Conservation (phyloP, 2,113 vertebrate genomes). For the Tautogolabrus adspersus region DNA sequence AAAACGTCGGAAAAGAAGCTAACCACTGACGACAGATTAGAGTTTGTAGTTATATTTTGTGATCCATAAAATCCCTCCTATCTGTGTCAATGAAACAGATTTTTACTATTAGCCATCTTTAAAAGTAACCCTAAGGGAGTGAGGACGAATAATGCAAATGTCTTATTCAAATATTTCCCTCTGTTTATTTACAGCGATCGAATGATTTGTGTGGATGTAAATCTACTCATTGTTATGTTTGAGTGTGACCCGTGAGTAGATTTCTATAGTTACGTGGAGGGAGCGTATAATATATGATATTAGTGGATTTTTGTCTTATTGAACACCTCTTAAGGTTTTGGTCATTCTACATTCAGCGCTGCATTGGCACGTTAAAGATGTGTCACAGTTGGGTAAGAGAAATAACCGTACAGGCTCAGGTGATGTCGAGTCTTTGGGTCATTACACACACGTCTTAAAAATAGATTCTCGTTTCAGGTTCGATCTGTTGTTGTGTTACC, state of each 20-base stretch:
- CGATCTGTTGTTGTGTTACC: constrained; percentile 31
- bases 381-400: neutral
- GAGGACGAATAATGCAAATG: neutral
- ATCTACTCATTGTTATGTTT: neutral
- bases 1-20: neutral
- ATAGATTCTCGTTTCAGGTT: constrained; percentile 19
- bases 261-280: neutral
- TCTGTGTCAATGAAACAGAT: neutral
- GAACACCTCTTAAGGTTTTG: no score
- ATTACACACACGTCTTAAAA: neutral
- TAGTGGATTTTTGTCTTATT: neutral
- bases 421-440: neutral
- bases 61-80: neutral
- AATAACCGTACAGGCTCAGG: neutral
- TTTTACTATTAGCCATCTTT: neutral
- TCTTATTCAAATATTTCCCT: neutral
- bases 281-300: neutral
- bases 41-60: no score
- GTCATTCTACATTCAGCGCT: neutral
- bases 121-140: neutral
- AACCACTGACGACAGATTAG: neutral
- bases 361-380: neutral
- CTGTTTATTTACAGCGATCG: neutral
- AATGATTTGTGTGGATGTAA: neutral
- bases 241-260: neutral